phyloP scores from a whole-genome alignment of 2,113 vertebrate genomes.

The Sturnus vulgaris region DNA sequence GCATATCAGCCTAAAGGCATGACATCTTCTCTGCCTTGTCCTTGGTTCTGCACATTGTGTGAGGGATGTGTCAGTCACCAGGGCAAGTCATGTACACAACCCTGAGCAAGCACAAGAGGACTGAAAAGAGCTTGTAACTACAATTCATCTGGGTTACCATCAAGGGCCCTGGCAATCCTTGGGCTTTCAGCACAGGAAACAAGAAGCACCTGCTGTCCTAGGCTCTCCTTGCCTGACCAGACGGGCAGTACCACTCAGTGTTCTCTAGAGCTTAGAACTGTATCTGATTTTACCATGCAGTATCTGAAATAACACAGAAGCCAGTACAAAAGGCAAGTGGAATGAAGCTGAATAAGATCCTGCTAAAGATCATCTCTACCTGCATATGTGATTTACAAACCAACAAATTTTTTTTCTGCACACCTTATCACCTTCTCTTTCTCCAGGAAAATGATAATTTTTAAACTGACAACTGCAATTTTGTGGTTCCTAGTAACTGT shows the following conservation, averaged over 20 bases:
- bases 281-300: no score
- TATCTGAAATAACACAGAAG: not conserved
- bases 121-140: not conserved
- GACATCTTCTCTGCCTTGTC: not conserved
- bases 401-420: not conserved
- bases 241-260: not conserved
- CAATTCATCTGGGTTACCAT: not conserved
- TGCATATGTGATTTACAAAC: not conserved
- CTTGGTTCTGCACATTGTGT: not conserved
- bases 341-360: not conserved
- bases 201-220: not conserved
- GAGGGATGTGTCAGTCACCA: not conserved
- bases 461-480: not conserved
- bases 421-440: not conserved
- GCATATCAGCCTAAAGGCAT: not conserved
- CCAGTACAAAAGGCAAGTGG: rapidly evolving
- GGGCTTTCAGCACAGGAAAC: not conserved
- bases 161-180: not conserved
- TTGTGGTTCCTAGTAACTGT: not conserved
- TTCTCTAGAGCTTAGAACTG: not conserved
- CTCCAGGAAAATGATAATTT: not conserved
- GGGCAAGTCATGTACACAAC: not conserved
- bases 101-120: not conserved
- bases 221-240: not conserved
- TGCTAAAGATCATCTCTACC: not conserved